phyloP scores from a whole-genome alignment of 1,140 invertebrate genomes.

The Tetramorium alpestre region DNA sequence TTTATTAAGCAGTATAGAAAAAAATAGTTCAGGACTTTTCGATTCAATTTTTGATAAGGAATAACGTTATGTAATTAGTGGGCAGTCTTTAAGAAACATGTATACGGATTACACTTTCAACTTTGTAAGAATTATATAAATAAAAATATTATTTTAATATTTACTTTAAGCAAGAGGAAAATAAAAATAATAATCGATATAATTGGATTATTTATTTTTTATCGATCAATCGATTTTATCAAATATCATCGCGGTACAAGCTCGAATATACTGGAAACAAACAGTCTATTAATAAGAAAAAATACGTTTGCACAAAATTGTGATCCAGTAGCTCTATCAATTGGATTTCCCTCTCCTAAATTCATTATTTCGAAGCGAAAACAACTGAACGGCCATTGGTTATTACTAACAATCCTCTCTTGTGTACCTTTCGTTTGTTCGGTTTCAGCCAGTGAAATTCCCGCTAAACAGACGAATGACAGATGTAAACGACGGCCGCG shows the following conservation, averaged over 20 bases:
- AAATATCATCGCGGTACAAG: not conserved
- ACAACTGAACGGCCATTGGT: not conserved
- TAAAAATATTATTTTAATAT: not conserved
- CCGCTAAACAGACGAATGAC: constrained; percentile 39
- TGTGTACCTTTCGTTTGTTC: not conserved
- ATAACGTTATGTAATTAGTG: too few species aligned
- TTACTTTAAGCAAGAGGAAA: not conserved
- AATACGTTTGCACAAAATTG: constrained; percentile 3
- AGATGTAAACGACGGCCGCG: constrained; percentile 42
- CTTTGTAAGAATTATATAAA: not conserved
- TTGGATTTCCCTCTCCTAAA: not conserved
- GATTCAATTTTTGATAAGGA: too few species aligned
- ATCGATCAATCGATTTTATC: not conserved
- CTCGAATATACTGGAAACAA: not conserved
- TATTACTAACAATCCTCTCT: constrained; percentile 31
- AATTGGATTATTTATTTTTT: not conserved
- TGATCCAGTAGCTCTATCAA: not conserved
- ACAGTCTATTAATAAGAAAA: constrained; percentile 6
- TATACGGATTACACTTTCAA: too few species aligned
- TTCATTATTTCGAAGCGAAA: constrained; percentile 19
- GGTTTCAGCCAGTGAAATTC: constrained; percentile 33
- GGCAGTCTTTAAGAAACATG: too few species aligned
- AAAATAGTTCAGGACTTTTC: too few species aligned
- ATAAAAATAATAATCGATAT: not conserved
- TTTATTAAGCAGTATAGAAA: too few species aligned